These are phyloP conservation scores for Zosterops lateralis DNA, from an alignment of 2,113 vertebrate genomes.

Conservation along the genomic window DNA sequence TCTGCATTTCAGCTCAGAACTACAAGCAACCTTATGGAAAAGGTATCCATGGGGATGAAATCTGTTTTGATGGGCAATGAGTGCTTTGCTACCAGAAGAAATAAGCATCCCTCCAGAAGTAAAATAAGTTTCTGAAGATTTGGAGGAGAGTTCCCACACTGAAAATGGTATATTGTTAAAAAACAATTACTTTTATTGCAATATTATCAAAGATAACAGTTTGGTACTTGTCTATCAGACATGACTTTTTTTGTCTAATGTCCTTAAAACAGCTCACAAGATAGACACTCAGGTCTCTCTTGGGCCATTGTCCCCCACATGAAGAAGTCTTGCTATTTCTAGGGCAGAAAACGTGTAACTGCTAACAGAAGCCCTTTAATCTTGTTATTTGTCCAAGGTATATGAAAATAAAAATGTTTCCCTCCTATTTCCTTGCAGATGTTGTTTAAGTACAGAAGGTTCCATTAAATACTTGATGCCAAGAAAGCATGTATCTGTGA, in stretches of 20 bases:
- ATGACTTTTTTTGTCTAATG: background rate
- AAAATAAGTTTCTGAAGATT: background rate
- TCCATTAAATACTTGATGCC: background rate
- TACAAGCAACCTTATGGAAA: background rate
- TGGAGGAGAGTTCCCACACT: background rate
- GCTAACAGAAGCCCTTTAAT: background rate
- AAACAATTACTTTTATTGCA: background rate
- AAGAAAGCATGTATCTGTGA: background rate
- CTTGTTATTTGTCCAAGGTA: background rate
- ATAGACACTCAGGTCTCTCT: background rate
- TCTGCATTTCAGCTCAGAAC: background rate
- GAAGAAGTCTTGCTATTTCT: background rate
- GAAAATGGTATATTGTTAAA: background rate
- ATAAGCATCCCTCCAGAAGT: background rate
- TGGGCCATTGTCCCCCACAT: background rate
- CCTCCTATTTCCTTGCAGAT: background rate
- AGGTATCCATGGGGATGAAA: accelerated
- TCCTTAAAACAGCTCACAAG: background rate
- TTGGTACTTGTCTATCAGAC: background rate
- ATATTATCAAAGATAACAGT: background rate
- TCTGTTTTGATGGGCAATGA: background rate
- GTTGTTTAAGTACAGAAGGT: background rate
- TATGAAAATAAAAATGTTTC: background rate
- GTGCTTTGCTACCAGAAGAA: background rate
- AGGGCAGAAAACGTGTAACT: background rate